Base-by-base conservation (phyloP, 30 jellyfish, hydroid and myxozoan genomes). In the Aurelia aurita complex sp. Pacific region DNA sequence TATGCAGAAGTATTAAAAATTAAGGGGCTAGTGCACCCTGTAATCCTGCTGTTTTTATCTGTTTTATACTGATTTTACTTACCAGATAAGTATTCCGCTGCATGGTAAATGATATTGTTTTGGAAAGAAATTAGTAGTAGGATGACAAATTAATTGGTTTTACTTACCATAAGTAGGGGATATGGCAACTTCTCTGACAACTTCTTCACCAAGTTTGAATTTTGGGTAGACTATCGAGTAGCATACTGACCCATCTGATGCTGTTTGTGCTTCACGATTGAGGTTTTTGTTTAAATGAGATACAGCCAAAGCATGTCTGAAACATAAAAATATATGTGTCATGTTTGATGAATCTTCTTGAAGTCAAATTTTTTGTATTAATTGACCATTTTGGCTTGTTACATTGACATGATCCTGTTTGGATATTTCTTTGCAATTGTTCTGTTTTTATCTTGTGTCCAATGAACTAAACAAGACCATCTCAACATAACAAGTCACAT, bases 171-270 rank as follows among this genome's bases (percentile, higher is more conserved):
- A 66, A 8, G 76, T 66, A 66, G 76, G 76, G 76, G 76, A 54
- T 66, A 66, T 66, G 76, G 76, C 76, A 66, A 66, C 76, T 66
- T 66, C 76, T 66, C 76, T 66, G 52, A 66, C 74, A 64, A 64
- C 74, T 64, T 64, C 74, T 64, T 64, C 74, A 36, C 35, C 74
- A 64, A 64, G 74, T 64, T 17, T 64, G 74, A 64, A 64, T 64
- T 64, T 64, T 64, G 74, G 74, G 74, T 64, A 64, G 10, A 64
- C 74, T 4, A 64, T 42, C 15, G 74, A 64, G 74, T 64, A 64
- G 42, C 74, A 64, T 64, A 64, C 35, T 64, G 74, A 64, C 36
- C 74, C 74, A 17, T 64, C 74, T 64, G 36, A 64, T 64, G 74
- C 74, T 64, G 74, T 11, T 17, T 35, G 74, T 64, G 74, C 74